Conservation (phyloP, 2,888 invertebrate genomes). For the Isoperla grammatica region DNA sequence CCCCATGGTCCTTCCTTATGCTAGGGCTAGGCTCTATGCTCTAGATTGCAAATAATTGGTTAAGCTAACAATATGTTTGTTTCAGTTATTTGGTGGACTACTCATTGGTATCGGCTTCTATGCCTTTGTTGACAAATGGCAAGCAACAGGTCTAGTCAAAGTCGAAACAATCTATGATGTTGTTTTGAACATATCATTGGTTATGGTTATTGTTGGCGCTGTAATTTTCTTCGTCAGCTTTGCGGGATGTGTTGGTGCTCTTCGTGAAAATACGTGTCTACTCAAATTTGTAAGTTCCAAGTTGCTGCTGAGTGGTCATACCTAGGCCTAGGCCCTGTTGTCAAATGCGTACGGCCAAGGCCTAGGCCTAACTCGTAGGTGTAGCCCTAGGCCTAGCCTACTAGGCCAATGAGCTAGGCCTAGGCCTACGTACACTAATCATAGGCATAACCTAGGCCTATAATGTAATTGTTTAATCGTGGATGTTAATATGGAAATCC, state of each 20-base stretch:
- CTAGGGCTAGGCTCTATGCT: not conserved
- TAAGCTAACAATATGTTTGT: constrained; percentile 38
- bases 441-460: too few relatives aligned
- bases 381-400: not conserved
- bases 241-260: constrained; percentile 86
- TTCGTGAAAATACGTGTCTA: constrained; percentile 86
- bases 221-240: constrained; percentile 92
- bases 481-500: too few relatives aligned
- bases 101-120: constrained; percentile 83
- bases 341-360: constrained; percentile 4
- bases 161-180: constrained; percentile 85
- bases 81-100: constrained; percentile 80
- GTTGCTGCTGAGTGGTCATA: constrained; percentile 8
- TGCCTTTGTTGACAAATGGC: constrained; percentile 91
- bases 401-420: too few relatives aligned
- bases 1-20: not conserved
- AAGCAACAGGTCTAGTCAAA: constrained; percentile 76
- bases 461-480: too few relatives aligned
- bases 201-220: constrained; percentile 83
- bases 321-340: not conserved
- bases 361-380: too few relatives aligned
- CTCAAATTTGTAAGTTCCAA: constrained; percentile 74
- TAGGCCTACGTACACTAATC: too few relatives aligned
- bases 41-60: not conserved
- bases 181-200: constrained; percentile 81